Evolutionary conservation across 2,888 invertebrate species (phyloP).

Genomic region (Oscheius onirici): DNA sequence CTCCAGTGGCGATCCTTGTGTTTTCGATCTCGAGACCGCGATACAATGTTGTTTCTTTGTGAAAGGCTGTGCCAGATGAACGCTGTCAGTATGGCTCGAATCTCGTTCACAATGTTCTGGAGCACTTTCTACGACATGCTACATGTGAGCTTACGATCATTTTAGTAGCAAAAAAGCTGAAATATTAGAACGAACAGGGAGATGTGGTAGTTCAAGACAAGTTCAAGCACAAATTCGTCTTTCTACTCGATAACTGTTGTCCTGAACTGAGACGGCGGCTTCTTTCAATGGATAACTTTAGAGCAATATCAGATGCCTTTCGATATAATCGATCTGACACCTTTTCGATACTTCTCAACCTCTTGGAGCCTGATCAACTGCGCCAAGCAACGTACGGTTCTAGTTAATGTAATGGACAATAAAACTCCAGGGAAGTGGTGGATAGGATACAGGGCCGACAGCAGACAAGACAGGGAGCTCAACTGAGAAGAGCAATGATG

Average conservation of each 20-base stretch:
- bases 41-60: conserved; percentile 53
- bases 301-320: conserved; percentile 52
- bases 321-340: conserved; percentile 51
- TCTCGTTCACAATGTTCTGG: conserved; percentile 55
- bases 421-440: conserved; percentile 38
- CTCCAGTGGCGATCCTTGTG: conserved; percentile 55
- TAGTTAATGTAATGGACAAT: neutral
- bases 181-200: conserved; percentile 44
- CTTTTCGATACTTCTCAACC: conserved; percentile 44
- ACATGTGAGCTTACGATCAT: conserved; percentile 11
- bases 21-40: conserved; percentile 46
- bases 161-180: neutral
- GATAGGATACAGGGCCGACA: conserved; percentile 53
- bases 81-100: conserved; percentile 41
- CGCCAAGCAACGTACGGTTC: conserved; percentile 38
- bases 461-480: conserved; percentile 35
- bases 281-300: conserved; percentile 44
- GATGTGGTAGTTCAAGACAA: conserved; percentile 45
- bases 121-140: conserved; percentile 48
- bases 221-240: conserved; percentile 46
- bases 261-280: conserved; percentile 40
- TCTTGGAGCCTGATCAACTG: conserved; percentile 43
- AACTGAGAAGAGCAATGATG: conserved; percentile 38
- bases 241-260: conserved; percentile 53
- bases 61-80: conserved; percentile 48